Percentiles rank a stretch among this genome's conserved stretches.
These are phyloP conservation scores for Mus minutoides DNA, from an alignment of 2,797 vertebrate genomes.

Conservation along the genomic window DNA sequence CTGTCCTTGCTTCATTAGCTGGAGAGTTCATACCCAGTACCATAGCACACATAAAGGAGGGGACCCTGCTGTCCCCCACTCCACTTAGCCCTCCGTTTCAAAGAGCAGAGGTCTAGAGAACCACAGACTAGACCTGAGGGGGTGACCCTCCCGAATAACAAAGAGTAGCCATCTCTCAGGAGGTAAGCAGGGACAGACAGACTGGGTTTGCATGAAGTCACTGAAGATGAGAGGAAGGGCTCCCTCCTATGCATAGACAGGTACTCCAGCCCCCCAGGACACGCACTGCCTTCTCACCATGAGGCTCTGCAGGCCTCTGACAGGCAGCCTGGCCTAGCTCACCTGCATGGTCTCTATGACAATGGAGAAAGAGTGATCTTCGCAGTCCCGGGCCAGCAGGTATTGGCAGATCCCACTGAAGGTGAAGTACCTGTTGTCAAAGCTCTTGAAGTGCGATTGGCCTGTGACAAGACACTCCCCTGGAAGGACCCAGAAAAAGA, in stretches of 20 bases:
- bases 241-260: neutral
- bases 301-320: neutral
- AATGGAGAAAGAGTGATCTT: slow-evolving; percentile 91
- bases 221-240: neutral
- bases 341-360: slow-evolving; percentile 96
- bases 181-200: neutral
- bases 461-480: slow-evolving; percentile 97
- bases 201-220: neutral
- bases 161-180: neutral
- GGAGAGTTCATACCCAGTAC: rapidly evolving
- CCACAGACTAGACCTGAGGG: neutral
- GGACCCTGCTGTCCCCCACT: neutral
- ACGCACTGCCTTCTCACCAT: neutral
- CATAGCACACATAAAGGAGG: neutral
- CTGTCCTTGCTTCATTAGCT: neutral
- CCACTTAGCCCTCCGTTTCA: neutral
- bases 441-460: slow-evolving; percentile 98
- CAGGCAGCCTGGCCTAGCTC: slow-evolving; percentile 57
- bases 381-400: slow-evolving; percentile 93
- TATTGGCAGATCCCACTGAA: slow-evolving; percentile 96
- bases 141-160: no score
- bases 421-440: slow-evolving; percentile 97
- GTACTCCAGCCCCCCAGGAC: neutral
- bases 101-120: neutral
- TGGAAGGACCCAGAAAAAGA: slow-evolving; percentile 71